Conservation (phyloP, 2,113 vertebrate species). For the Gopherus flavomarginatus region DNA sequence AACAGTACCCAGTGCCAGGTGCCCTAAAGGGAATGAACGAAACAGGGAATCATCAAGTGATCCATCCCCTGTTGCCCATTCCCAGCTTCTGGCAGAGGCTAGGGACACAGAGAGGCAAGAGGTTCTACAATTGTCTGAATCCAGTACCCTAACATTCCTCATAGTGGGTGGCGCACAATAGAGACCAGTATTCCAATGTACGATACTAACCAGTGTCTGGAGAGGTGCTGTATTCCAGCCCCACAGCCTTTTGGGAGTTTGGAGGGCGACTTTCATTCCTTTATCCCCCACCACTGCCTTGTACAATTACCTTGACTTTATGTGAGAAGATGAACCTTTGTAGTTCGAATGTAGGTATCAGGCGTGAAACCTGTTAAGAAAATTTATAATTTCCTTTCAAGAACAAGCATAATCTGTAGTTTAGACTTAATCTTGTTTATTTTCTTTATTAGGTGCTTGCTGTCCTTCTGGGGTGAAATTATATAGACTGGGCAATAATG, state of each 20-base stretch:
- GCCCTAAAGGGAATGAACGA: too few relatives aligned
- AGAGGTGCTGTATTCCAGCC: not conserved
- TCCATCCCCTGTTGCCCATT: too few relatives aligned
- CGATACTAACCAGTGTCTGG: not conserved
- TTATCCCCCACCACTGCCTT: not conserved
- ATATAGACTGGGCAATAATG: conserved; percentile 80
- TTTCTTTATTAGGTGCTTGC: conserved; percentile 83
- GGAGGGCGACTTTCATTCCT: not conserved
- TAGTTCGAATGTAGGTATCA: not conserved
- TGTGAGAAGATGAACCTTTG: not conserved
- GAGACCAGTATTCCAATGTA: not conserved
- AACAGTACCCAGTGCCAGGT: too few relatives aligned
- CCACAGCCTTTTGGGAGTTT: not conserved
- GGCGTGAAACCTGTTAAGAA: not conserved
- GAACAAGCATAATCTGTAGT: not conserved
- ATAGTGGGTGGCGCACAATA: not conserved
- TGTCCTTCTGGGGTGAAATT: conserved; percentile 90
- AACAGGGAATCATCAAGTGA: too few relatives aligned
- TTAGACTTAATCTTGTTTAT: not conserved
- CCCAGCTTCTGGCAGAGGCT: too few relatives aligned
- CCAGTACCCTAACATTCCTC: not conserved
- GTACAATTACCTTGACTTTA: not conserved
- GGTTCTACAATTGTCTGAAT: not conserved
- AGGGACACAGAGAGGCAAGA: not conserved
- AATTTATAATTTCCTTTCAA: not conserved